Evolutionary conservation across 2,113 vertebrate genomes (phyloP).

Genomic region (Dinomys branickii): DNA sequence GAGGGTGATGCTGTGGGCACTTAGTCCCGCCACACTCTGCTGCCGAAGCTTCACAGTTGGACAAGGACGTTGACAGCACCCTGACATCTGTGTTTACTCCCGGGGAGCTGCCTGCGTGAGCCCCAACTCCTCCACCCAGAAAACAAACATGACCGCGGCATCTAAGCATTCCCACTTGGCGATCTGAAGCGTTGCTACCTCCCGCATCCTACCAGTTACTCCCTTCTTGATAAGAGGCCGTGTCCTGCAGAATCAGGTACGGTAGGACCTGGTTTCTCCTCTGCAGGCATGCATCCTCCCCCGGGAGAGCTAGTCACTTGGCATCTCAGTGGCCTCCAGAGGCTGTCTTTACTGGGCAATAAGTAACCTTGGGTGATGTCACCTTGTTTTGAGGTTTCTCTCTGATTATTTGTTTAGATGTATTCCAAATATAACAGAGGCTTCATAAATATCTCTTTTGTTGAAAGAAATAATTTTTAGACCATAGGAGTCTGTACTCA

Average conservation of each 20-base stretch:
- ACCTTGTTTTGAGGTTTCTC: neutral
- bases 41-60: neutral
- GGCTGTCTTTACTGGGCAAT: neutral
- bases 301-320: neutral
- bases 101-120: neutral
- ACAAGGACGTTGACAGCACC: neutral
- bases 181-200: neutral
- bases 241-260: neutral
- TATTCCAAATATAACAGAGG: constrained; percentile 29
- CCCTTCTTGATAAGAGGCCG: neutral
- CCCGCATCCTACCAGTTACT: neutral
- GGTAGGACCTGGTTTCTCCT: neutral
- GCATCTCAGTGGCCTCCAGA: neutral
- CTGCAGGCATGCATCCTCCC: neutral
- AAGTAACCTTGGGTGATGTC: no score
- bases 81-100: neutral
- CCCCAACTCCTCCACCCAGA: neutral
- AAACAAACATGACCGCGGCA: no score
- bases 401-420: neutral
- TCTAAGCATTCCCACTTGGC: neutral
- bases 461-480: neutral
- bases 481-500: neutral
- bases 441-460: constrained; percentile 4
- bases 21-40: neutral
- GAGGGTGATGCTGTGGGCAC: neutral